Conservation (phyloP, 2,888 invertebrate genomes). For the Cephus pygmeus region DNA sequence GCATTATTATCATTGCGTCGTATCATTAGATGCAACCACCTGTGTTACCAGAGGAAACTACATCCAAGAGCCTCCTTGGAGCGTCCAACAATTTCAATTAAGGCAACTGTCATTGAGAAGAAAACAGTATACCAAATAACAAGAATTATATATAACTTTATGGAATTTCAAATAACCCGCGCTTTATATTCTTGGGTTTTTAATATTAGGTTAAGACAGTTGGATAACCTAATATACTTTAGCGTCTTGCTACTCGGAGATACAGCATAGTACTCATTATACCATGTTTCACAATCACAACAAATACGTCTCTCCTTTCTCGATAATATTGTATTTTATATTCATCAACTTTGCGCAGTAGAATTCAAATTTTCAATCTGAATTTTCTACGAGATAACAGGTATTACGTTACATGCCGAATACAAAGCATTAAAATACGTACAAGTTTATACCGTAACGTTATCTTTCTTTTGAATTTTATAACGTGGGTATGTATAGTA, state of each 20-base stretch:
- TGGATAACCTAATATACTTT: too few species aligned
- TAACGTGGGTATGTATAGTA: neutral
- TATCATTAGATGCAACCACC: slow-evolving; percentile 19
- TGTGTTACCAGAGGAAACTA: neutral
- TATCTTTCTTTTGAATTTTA: neutral
- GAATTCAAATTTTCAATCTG: neutral
- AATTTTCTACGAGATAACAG: neutral
- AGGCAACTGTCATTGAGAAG: neutral
- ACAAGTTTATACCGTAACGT: too few species aligned
- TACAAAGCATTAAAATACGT: too few species aligned
- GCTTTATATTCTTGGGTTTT: neutral
- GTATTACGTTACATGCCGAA: neutral
- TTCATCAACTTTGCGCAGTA: too few species aligned
- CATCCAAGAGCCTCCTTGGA: neutral
- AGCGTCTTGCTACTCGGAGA: too few species aligned
- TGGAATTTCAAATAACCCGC: neutral
- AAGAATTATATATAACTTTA: neutral
- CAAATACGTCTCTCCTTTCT: too few species aligned
- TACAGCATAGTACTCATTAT: too few species aligned
- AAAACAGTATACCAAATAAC: neutral
- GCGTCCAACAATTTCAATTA: neutral
- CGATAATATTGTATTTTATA: too few species aligned
- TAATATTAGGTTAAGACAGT: neutral
- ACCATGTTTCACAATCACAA: too few species aligned
- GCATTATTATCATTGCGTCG: slow-evolving; percentile 46